Conservation (phyloP, 2,113 vertebrate genomes). For the Ondatra zibethicus region DNA sequence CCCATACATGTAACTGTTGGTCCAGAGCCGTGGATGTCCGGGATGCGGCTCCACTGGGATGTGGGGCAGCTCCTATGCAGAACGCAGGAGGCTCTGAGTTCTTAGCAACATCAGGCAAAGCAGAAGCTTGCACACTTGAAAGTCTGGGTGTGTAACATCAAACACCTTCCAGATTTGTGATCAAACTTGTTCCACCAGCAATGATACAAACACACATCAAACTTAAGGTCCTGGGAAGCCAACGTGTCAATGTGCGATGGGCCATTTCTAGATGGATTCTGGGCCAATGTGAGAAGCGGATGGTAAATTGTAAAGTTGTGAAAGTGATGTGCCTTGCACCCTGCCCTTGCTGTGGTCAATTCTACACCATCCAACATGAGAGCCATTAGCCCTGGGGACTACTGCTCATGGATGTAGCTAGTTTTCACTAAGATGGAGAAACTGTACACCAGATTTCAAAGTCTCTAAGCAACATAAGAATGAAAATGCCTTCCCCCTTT, state of each 20-base stretch:
- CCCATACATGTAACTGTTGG: not conserved
- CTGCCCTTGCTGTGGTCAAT: not conserved
- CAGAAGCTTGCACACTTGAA: not conserved
- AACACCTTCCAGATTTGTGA: not conserved
- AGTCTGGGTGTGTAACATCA: not conserved
- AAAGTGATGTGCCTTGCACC: accelerated
- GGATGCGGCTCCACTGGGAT: not conserved
- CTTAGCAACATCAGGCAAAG: not conserved
- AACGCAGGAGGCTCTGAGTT: not conserved
- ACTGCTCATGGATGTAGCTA: not conserved
- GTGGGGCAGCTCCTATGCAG: not conserved
- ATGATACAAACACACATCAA: not conserved
- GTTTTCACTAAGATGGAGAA: not conserved
- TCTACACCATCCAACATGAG: not conserved
- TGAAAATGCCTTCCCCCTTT: not conserved
- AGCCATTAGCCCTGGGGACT: accelerated
- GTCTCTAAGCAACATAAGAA: not conserved
- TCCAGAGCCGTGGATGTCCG: no score
- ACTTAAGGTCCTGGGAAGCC: not conserved
- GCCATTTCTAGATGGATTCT: not conserved
- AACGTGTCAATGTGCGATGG: no score
- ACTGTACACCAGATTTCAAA: not conserved
- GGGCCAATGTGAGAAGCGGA: not conserved
- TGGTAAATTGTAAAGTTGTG: not conserved
- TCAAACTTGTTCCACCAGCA: not conserved